Evolutionary conservation across 2,113 vertebrate genomes (phyloP).

Genomic region (Dipodomys spectabilis): DNA sequence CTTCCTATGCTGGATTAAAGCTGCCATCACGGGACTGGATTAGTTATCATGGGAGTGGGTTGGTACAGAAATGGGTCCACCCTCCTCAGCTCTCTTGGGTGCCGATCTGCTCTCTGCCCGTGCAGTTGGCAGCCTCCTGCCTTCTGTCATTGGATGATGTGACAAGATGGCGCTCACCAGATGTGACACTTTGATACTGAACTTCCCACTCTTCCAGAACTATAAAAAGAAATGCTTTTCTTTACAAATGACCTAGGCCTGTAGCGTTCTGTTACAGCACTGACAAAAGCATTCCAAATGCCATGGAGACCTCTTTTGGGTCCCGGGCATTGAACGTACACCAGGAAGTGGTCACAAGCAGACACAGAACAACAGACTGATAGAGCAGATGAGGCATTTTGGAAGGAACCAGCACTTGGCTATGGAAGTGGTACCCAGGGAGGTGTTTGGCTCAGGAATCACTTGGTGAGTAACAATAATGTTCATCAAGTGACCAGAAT

Average conservation of each 20-base stretch:
- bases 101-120: neutral
- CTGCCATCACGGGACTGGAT: neutral
- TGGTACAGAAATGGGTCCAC: too few species aligned
- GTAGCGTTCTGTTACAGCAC: neutral
- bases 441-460: constrained; percentile 28
- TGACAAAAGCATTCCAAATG: neutral
- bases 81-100: neutral
- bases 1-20: neutral
- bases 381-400: constrained; percentile 23
- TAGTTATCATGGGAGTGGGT: neutral
- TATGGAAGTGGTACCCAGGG: constrained; percentile 18
- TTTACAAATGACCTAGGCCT: neutral
- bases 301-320: too few species aligned
- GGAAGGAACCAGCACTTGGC: constrained; percentile 60
- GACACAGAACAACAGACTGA: too few species aligned
- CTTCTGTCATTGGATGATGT: neutral
- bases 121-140: neutral
- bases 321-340: too few species aligned
- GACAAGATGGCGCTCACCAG: neutral
- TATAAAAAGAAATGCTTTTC: neutral
- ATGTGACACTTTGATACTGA: neutral
- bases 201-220: neutral
- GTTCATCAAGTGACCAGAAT: constrained; percentile 39
- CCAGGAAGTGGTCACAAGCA: too few species aligned
- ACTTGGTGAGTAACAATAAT: constrained; percentile 34